Evolutionary conservation across 2,113 vertebrate genomes (phyloP).

Genomic region (Mesembrinibis cayennensis): DNA sequence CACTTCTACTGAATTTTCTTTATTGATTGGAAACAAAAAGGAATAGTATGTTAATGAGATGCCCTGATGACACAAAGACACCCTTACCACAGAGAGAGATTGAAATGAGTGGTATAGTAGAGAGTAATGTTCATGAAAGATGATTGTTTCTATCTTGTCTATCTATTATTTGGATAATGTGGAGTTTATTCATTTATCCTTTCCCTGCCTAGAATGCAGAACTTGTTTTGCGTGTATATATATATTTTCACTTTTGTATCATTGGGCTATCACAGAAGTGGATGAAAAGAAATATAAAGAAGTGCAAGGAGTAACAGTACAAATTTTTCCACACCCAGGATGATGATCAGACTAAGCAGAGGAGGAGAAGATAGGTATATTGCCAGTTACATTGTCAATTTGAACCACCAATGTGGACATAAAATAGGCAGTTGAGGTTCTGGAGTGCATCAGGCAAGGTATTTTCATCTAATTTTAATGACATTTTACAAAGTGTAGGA

Average conservation of each 20-base stretch:
- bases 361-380: background rate
- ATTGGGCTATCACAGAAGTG: background rate
- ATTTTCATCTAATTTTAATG: background rate
- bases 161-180: background rate
- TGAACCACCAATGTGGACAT: background rate
- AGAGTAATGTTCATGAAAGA: background rate
- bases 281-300: background rate
- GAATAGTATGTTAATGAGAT: background rate
- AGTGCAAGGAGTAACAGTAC: background rate
- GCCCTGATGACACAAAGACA: background rate
- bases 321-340: background rate
- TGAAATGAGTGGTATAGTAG: background rate
- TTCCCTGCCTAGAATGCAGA: background rate
- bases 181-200: background rate
- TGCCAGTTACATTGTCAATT: background rate
- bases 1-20: background rate
- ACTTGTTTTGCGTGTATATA: background rate
- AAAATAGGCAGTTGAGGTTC: background rate
- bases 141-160: background rate
- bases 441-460: background rate
- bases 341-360: background rate
- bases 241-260: background rate
- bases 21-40: too few relatives aligned
- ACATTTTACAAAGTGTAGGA: background rate
- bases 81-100: background rate